Evolutionary conservation across 2,113 vertebrate genomes (phyloP), one percentile per base, ranked within the genome.

Genomic region (Ciconia boyciana): DNA sequence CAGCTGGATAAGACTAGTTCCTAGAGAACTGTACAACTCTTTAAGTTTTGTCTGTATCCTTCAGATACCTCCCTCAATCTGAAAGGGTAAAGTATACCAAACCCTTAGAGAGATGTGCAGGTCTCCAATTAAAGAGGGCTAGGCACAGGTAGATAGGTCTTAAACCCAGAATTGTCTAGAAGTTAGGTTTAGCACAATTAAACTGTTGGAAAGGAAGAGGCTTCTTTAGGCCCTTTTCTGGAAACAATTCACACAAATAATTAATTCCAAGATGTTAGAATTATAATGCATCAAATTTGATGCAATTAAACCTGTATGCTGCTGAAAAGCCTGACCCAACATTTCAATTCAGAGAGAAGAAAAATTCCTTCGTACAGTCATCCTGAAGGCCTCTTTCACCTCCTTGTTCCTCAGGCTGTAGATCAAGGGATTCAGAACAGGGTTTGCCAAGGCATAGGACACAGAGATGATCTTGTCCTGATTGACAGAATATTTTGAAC

Each of bases 341-440:
- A 64, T 64, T 20, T 43, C 26, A 41, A 43, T 64, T 64, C 61
- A 41, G 36, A 62, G 17, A 43, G 61, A 41, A 74, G 71, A 31
- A 22, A 55, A 89, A 79, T 68, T 60, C 69, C 89, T 93, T 66
- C 57, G 51, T 49, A 95, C 24, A 29, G 92, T 48, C 83, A 71
- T 94, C 83, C 32, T 89, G 78, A 97, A 22, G 24, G 89, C 91
- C 46, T 94, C 91, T 77, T 95, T 97, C 57, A 97, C 90, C 75
- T 96, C 87, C 34, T 96, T 91, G n/a, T 96, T 96, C 83, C 83
- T 60, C 58, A 60, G 13, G 58, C 58, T 94, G n/a, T 90, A 96
- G 48, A 97, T 94, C 57, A 97, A 65, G 62, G 91, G 78, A 41
- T 96, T 97, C 55, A 96, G 26, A 95, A 96, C 88, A 32, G 85